Base-by-base conservation (phyloP, 2,888 invertebrate species). In the Agonopterix arenella region DNA sequence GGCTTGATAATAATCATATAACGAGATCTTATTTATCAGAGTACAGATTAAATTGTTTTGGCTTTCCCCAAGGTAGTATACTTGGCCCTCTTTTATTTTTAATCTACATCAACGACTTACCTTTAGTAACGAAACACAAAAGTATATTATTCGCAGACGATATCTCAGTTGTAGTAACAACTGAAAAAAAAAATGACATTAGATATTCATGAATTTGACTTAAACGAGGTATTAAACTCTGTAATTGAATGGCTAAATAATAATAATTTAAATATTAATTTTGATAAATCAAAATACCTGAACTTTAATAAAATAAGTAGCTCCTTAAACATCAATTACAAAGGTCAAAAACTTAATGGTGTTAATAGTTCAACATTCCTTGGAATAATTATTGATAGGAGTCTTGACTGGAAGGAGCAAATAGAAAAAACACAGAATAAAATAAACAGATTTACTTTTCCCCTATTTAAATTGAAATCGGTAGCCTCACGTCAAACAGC, bases 91-190 rank as follows among this genome's bases (percentile, higher is more conserved):
- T n/a, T n/a, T n/a, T n/a, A n/a, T n/a, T n/a, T n/a, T n/a, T n/a
- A n/a, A n/a, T n/a, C n/a, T n/a, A n/a, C n/a, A n/a, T n/a, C n/a
- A n/a, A n/a, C n/a, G n/a, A n/a, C n/a, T n/a, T n/a, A n/a, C n/a
- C n/a, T n/a, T 43, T 36, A 9, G 36, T 48, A 2, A 36, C 47
- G 4, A 41, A 47, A 10, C 37, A 47, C 36, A 36, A 16, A 36
- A 42, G 28, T 2, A 43, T 42, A 8, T 10, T 47, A 11, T 47
- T 47, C 36, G 47, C 43, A 2, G 47, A 47, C 42, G 47, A 47
- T 40, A 42, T 42, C 9, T 16, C 47, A 41, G 37, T 47, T 36
- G 13, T 47, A 7, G 1, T 38, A 2, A 41, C 40, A 41, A 8
- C n/a, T n/a, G n/a, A 11, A 40, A 47, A 41, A 18, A 37, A 46